phyloP scores from a whole-genome alignment of 2,113 vertebrate species.

The Galemys pyrenaicus region DNA sequence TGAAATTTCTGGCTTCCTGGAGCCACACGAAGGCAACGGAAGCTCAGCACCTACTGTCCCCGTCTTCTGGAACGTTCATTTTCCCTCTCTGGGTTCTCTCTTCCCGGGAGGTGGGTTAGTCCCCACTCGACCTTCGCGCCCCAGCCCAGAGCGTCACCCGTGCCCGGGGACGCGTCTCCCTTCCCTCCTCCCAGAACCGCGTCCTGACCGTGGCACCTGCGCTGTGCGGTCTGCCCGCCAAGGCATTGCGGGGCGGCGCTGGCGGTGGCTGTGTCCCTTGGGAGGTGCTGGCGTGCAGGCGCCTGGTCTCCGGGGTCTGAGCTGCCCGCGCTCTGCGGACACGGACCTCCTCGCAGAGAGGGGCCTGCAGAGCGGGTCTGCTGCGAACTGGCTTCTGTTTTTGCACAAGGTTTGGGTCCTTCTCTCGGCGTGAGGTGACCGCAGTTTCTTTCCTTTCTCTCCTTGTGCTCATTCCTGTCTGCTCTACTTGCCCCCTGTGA shows the following conservation, averaged over 20 bases:
- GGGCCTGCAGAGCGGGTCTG: background rate
- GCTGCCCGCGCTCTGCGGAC: background rate
- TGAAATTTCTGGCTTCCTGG: background rate
- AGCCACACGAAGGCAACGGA: background rate
- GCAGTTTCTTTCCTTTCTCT: background rate
- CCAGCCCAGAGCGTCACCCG: background rate
- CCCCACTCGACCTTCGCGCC: background rate
- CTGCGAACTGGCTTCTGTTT: background rate
- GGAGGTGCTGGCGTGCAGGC: background rate
- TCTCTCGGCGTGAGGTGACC: background rate
- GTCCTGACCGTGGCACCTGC: too few species aligned
- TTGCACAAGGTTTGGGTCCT: background rate
- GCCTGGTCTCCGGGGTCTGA: background rate
- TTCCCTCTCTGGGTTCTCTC: background rate
- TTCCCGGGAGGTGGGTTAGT: background rate
- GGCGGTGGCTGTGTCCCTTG: background rate
- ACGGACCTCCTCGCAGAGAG: too few species aligned
- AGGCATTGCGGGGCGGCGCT: background rate
- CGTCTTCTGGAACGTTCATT: background rate
- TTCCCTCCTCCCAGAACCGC: too few species aligned
- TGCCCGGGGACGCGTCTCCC: background rate
- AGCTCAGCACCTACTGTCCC: background rate
- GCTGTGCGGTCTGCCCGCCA: background rate
- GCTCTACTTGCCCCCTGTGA: background rate
- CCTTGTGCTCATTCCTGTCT: background rate